Conservation (phyloP, 2,797 vertebrate species). For the Nothura maculosa region DNA sequence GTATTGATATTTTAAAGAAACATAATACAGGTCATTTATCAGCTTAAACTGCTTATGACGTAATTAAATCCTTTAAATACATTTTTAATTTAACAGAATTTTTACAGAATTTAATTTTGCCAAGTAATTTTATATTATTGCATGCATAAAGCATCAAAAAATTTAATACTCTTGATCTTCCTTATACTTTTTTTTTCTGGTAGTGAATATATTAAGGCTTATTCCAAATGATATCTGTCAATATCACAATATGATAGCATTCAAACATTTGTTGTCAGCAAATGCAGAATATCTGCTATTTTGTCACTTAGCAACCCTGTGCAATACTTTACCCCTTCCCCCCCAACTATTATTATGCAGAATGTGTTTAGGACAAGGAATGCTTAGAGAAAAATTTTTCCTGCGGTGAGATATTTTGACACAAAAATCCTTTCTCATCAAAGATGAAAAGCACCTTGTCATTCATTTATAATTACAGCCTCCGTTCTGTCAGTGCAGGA, state of each 20-base stretch:
- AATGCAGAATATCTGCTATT: slow-evolving; percentile 51
- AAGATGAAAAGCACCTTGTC: slow-evolving; percentile 77
- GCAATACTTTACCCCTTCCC: slow-evolving; percentile 21
- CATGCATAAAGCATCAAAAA: neutral
- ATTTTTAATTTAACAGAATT: too few relatives aligned
- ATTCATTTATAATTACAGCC: slow-evolving; percentile 75
- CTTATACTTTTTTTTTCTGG: neutral
- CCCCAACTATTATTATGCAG: slow-evolving; percentile 68
- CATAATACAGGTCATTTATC: neutral
- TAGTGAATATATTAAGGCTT: neutral
- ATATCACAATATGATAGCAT: slow-evolving; percentile 58
- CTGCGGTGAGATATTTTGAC: slow-evolving; percentile 76
- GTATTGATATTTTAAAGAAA: neutral
- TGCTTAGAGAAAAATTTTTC: slow-evolving; percentile 67
- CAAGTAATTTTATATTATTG: slow-evolving; percentile 29
- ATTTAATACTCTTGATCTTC: slow-evolving; percentile 12
- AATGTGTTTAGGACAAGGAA: slow-evolving; percentile 65
- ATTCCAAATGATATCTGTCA: neutral
- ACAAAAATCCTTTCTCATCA: slow-evolving; percentile 69
- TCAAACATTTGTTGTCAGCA: slow-evolving; percentile 55
- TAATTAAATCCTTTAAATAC: slow-evolving; percentile 47
- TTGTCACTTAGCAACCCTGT: slow-evolving; percentile 73
- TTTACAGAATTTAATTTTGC: slow-evolving; percentile 9
- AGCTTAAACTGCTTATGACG: neutral
- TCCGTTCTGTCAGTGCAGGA: slow-evolving; percentile 44